Conservation (phyloP, 1,140 invertebrate species). For the Anagrus nilaparvatae region DNA sequence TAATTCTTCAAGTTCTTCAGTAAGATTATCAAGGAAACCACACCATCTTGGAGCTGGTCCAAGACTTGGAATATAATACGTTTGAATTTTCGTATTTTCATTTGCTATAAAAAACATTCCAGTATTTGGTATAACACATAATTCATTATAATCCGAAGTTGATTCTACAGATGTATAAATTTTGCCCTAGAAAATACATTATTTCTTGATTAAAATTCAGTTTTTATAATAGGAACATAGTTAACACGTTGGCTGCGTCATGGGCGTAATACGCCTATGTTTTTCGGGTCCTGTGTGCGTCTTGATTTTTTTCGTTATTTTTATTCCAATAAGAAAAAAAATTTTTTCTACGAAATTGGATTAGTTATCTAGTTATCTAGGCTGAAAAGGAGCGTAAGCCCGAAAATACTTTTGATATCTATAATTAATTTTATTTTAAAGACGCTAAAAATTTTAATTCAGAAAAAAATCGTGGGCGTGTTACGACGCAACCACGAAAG, state of each 20-base stretch:
- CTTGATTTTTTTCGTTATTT: too few species aligned
- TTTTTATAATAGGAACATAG: not conserved
- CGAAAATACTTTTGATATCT: too few species aligned
- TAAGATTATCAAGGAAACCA: conserved; percentile 89
- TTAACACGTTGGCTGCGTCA: not conserved
- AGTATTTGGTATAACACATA: conserved; percentile 80
- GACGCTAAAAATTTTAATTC: too few species aligned
- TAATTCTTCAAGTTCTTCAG: conserved; percentile 91
- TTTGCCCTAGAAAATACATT: conserved; percentile 60
- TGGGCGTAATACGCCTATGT: too few species aligned
- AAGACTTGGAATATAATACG: conserved; percentile 89
- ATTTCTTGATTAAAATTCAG: conserved; percentile 3
- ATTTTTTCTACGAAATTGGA: conserved; percentile 11
- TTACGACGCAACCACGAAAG: too few species aligned
- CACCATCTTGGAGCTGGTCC: conserved; percentile 97
- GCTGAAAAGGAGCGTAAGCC: too few species aligned
- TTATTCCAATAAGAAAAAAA: too few species aligned
- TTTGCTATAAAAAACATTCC: conserved; percentile 91
- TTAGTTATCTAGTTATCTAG: too few species aligned
- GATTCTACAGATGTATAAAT: conserved; percentile 88
- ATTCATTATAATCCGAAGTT: conserved; percentile 76
- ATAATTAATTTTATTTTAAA: too few species aligned
- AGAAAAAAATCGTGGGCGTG: too few species aligned
- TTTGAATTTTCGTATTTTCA: conserved; percentile 87
- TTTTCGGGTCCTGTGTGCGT: too few species aligned